These are phyloP conservation scores for Prenolepis imparis DNA, from an alignment of 2,888 invertebrate species.

Conservation along the genomic window DNA sequence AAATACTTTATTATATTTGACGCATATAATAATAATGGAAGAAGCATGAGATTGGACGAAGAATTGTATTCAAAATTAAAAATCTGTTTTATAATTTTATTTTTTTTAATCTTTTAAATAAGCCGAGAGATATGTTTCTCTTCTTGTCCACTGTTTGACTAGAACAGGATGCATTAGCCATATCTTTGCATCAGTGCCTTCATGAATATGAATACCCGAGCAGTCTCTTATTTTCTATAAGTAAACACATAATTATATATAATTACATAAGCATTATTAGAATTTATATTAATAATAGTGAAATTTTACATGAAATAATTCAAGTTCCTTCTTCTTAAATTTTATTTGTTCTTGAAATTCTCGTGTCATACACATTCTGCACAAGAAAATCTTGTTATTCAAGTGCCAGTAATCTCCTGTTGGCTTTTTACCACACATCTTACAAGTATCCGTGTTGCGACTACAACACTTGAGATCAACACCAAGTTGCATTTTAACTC, in stretches of 20 bases:
- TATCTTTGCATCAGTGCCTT: constrained; percentile 81
- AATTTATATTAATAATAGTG: background rate
- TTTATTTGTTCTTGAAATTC: constrained; percentile 79
- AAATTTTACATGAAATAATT: constrained; percentile 62
- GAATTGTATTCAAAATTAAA: background rate
- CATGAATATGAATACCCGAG: constrained; percentile 82
- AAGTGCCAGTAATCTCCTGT: constrained; percentile 87
- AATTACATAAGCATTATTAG: background rate
- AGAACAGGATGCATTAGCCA: constrained; percentile 79
- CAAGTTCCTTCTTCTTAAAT: constrained; percentile 69
- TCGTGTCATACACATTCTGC: constrained; percentile 86
- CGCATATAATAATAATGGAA: background rate
- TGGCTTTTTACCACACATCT: constrained; percentile 85
- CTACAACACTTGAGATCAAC: constrained; percentile 86
- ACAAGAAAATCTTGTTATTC: constrained; percentile 84
- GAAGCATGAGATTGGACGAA: background rate
- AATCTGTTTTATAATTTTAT: background rate
- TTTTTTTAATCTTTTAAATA: constrained; percentile 77
- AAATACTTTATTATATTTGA: constrained; percentile 27
- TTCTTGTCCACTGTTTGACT: constrained; percentile 77
- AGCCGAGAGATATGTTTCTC: constrained; percentile 80
- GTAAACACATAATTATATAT: constrained; percentile 14
- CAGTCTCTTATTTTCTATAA: constrained; percentile 83
- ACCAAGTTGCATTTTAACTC: constrained; percentile 84
- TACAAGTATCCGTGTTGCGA: constrained; percentile 84